A percentile compares a stretch with the other conserved stretches of the same genome.
Evolutionary conservation across 2,113 vertebrate genomes (phyloP).

Genomic region (Falcunculus frontatus): DNA sequence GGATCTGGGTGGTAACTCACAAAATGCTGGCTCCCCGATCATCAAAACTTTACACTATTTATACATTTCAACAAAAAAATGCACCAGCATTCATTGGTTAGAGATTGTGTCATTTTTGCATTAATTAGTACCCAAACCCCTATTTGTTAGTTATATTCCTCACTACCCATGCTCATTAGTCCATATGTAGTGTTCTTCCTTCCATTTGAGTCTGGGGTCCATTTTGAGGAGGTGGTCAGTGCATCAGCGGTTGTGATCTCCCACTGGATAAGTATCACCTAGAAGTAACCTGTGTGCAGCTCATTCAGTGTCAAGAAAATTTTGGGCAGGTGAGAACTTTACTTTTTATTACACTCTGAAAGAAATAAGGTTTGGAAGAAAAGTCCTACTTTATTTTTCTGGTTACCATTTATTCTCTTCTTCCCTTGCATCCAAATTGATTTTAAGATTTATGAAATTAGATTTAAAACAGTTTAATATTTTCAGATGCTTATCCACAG

Average conservation of each 20-base stretch:
- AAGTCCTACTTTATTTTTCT: background rate
- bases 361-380: background rate
- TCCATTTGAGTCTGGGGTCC: background rate
- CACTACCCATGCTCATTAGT: background rate
- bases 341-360: background rate
- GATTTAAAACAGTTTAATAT: background rate
- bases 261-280: background rate
- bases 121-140: background rate
- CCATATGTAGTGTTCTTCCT: background rate
- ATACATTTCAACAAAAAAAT: background rate
- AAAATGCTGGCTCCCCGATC: background rate
- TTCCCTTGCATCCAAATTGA: background rate
- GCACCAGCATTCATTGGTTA: background rate
- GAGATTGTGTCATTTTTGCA: background rate
- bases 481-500: background rate
- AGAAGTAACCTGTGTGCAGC: background rate
- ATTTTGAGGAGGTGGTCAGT: background rate
- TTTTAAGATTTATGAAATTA: background rate
- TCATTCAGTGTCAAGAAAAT: background rate
- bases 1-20: background rate
- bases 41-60: background rate
- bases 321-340: background rate
- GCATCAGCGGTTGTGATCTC: background rate
- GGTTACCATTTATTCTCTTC: background rate
- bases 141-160: background rate